These are phyloP conservation scores for Fukomys damarensis DNA, from an alignment of 2,113 vertebrate genomes.

Conservation along the genomic window DNA sequence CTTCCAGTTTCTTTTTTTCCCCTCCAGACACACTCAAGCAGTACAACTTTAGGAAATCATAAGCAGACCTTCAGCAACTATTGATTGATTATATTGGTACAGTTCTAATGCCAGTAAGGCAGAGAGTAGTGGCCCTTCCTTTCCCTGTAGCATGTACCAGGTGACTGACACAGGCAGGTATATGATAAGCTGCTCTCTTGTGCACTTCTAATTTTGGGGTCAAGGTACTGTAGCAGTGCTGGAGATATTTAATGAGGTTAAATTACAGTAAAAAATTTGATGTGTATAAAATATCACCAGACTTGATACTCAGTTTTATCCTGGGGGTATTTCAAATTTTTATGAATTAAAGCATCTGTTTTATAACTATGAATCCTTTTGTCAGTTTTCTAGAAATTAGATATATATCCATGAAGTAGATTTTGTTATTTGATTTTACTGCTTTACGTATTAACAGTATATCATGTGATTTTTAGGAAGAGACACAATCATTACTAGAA, in stretches of 20 bases:
- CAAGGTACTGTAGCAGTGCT: neutral
- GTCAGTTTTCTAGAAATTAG: slow-evolving; percentile 33
- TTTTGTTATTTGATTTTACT: slow-evolving; percentile 65
- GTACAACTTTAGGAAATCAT: neutral
- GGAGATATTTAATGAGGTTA: neutral
- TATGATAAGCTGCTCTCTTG: neutral
- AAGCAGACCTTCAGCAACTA: neutral
- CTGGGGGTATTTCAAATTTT: slow-evolving; percentile 25
- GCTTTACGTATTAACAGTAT: slow-evolving; percentile 57
- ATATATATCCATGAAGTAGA: neutral
- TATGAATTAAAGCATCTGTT: neutral
- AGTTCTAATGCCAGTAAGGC: neutral
- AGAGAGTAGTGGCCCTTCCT: neutral
- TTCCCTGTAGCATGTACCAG: neutral
- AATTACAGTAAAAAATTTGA: slow-evolving; percentile 4
- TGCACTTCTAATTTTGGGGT: neutral
- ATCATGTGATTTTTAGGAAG: slow-evolving; percentile 85
- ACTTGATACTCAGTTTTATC: neutral
- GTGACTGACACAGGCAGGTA: neutral
- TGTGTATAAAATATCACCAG: slow-evolving; percentile 18
- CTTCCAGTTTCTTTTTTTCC: neutral
- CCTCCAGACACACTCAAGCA: neutral
- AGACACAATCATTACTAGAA: slow-evolving; percentile 88
- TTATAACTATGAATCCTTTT: slow-evolving; percentile 50
- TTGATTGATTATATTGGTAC: neutral